Percentiles rank a stretch among this genome's conserved stretches.
Evolutionary conservation across 1,140 invertebrate genomes (phyloP).

Genomic region (Nasonia longicornis): DNA sequence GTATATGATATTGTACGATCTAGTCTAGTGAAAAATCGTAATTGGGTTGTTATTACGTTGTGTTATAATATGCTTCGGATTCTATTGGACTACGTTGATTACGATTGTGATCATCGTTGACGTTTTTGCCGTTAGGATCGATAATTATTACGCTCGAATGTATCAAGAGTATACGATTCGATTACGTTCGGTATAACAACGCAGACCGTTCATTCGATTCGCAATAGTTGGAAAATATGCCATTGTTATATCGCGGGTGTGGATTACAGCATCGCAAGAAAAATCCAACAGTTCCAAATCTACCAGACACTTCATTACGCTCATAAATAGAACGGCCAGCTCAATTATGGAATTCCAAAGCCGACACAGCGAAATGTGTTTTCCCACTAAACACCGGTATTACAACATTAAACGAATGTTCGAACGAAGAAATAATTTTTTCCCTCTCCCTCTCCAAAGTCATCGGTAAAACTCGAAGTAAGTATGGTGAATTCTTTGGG

Average conservation of each 20-base stretch:
- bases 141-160: too few relatives aligned
- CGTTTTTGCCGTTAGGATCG: too few relatives aligned
- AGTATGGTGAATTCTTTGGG: not conserved
- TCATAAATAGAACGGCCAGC: not conserved
- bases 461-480: not conserved
- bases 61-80: too few relatives aligned
- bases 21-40: not conserved
- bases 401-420: not conserved
- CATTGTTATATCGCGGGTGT: not conserved
- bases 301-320: not conserved
- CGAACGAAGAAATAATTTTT: not conserved
- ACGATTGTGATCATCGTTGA: too few relatives aligned
- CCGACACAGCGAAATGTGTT: not conserved
- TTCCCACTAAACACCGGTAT: not conserved
- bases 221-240: too few relatives aligned
- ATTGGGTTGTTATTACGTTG: not conserved
- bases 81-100: not conserved
- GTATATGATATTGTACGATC: too few relatives aligned
- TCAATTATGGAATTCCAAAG: slow-evolving; percentile 5
- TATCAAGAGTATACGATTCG: too few relatives aligned
- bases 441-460: not conserved
- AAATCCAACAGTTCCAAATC: not conserved
- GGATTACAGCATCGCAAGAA: not conserved
- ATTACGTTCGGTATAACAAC: too few relatives aligned
- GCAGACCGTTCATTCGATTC: too few relatives aligned